phyloP scores from a whole-genome alignment of 2,113 vertebrate species.

The Neolamprologus devosi region DNA sequence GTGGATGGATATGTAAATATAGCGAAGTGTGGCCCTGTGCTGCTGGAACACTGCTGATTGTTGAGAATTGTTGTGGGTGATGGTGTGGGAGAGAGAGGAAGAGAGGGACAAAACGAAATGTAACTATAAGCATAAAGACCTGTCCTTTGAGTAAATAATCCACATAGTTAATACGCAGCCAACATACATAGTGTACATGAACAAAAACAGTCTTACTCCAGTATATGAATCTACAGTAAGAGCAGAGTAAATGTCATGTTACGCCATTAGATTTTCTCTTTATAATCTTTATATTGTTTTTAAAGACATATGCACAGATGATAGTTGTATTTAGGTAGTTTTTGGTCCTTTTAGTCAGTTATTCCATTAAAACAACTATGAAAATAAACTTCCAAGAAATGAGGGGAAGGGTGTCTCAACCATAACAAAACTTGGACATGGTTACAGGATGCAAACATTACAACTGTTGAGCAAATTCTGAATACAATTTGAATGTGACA shows the following conservation, averaged over 20 bases:
- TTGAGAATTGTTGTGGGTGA: conserved; percentile 40
- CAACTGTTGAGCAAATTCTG: not conserved
- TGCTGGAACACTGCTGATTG: conserved; percentile 22
- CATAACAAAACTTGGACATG: not conserved
- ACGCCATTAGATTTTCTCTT: not conserved
- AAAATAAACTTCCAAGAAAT: not conserved
- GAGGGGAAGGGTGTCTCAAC: not conserved
- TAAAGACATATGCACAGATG: not conserved
- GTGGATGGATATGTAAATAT: conserved; percentile 51
- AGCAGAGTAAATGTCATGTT: not conserved
- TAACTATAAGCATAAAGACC: not conserved
- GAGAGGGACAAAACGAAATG: not conserved
- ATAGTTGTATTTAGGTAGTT: not conserved
- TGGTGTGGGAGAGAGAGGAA: not conserved
- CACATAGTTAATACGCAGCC: not conserved
- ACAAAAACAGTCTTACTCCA: not conserved
- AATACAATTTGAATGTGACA: not conserved
- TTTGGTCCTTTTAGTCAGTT: not conserved
- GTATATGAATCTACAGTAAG: not conserved
- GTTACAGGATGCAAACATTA: not conserved
- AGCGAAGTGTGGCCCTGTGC: not conserved
- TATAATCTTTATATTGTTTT: not conserved
- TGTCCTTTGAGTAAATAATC: conserved; percentile 19
- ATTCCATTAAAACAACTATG: not conserved
- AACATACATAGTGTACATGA: not conserved